Percentiles rank a stretch among this genome's conserved stretches.
Conservation (phyloP, 2,888 invertebrate species). For the Iphiclides podalirius region DNA sequence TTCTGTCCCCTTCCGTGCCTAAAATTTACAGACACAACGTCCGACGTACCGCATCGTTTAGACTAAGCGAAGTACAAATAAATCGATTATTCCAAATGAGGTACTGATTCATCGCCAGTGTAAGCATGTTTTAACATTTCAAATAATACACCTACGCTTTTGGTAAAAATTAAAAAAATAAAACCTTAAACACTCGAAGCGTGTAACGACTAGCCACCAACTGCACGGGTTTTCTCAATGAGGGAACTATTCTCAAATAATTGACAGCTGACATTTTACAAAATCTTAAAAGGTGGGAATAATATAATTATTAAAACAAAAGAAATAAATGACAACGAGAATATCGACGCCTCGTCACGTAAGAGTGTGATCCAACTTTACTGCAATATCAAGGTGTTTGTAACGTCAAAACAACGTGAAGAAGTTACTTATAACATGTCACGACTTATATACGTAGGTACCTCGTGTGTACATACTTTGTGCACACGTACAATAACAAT, state of each 20-base stretch:
- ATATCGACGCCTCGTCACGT: constrained; percentile 8
- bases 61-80: no score
- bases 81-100: no score
- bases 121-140: no score
- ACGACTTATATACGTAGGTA: not conserved
- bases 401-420: constrained; percentile 1
- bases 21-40: not conserved
- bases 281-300: not conserved
- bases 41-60: no score
- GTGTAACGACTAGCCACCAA: not conserved
- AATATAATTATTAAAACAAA: not conserved
- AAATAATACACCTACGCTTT: no score
- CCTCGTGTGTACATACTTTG: no score
- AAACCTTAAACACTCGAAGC: not conserved
- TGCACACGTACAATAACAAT: constrained; percentile 1
- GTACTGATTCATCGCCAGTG: no score
- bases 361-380: constrained; percentile 1
- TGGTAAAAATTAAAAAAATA: no score
- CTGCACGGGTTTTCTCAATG: not conserved
- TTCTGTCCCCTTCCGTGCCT: constrained; percentile 6
- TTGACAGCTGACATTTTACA: not conserved
- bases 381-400: not conserved
- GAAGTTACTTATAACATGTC: constrained; percentile 6
- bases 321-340: not conserved
- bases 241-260: not conserved